These are phyloP conservation scores for Endotricha flammealis DNA, from an alignment of 2,888 invertebrate species.

Conservation along the genomic window DNA sequence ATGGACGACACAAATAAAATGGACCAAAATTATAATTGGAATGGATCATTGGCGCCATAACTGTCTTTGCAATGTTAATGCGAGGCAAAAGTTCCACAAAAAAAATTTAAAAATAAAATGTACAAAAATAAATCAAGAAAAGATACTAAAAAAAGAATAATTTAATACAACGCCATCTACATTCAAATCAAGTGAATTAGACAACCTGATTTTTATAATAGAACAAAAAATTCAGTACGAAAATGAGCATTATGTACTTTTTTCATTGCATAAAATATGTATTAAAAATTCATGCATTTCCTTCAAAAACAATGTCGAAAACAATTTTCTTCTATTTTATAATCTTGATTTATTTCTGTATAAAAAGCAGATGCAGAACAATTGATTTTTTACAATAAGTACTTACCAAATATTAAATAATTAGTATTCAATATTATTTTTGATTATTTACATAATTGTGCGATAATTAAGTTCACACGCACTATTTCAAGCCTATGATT, in stretches of 20 bases:
- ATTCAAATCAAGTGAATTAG: too few species aligned
- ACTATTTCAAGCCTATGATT: neutral
- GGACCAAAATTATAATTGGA: slow-evolving; percentile 37
- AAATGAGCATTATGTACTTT: too few species aligned
- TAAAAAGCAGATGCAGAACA: slow-evolving; percentile 8
- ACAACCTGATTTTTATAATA: too few species aligned
- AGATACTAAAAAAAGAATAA: too few species aligned
- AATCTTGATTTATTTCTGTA: slow-evolving; percentile 4
- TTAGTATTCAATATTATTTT: slow-evolving; percentile 40
- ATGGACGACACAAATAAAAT: slow-evolving; percentile 33
- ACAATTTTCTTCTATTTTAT: too few species aligned
- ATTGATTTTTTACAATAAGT: slow-evolving; percentile 46
- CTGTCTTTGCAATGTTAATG: slow-evolving; percentile 42
- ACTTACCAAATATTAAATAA: slow-evolving; percentile 50
- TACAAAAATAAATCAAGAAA: slow-evolving; percentile 4
- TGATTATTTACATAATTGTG: slow-evolving; percentile 46
- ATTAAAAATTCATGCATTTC: too few species aligned
- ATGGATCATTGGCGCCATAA: slow-evolving; percentile 50
- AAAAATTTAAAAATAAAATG: slow-evolving; percentile 22
- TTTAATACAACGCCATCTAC: too few species aligned
- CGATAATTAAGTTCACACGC: neutral
- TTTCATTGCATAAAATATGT: too few species aligned
- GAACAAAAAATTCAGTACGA: too few species aligned
- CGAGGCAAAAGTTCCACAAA: slow-evolving; percentile 58
- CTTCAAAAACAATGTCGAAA: too few species aligned